Percentiles rank a stretch among this genome's conserved stretches.
phyloP scores from a whole-genome alignment of 2,888 invertebrate species.

The Leptopilina drosophilae region DNA sequence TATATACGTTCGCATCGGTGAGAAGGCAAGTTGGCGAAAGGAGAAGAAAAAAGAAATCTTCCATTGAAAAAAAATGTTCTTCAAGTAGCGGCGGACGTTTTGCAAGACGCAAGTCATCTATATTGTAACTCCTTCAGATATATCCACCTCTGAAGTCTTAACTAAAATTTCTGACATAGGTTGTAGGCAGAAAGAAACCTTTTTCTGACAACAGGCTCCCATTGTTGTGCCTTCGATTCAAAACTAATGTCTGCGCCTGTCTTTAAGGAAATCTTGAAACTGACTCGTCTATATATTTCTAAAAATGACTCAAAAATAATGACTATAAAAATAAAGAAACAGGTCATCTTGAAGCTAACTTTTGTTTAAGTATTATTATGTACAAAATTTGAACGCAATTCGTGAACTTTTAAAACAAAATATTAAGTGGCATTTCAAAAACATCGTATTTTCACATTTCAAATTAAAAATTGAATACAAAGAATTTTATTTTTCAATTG shows the following conservation, averaged over 20 bases:
- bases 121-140: slow-evolving; percentile 59
- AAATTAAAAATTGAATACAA: no score
- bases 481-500: no score
- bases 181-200: slow-evolving; percentile 62
- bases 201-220: slow-evolving; percentile 69
- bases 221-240: slow-evolving; percentile 62
- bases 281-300: slow-evolving; percentile 7
- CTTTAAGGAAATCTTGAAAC: slow-evolving; percentile 34
- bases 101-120: slow-evolving; percentile 70
- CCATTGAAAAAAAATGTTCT: slow-evolving; percentile 60
- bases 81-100: slow-evolving; percentile 66
- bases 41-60: slow-evolving; percentile 43
- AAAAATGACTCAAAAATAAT: slow-evolving; percentile 17
- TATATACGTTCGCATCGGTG: slow-evolving; percentile 50
- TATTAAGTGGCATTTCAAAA: no score
- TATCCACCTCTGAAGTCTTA: slow-evolving; percentile 60
- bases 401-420: no score
- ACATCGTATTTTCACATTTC: no score
- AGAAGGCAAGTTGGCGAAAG: slow-evolving; percentile 44
- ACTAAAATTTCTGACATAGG: slow-evolving; percentile 64
- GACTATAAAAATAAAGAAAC: neutral
- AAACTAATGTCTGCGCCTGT: neutral
- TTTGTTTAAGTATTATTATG: neutral
- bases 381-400: no score
- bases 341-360: neutral